A percentile compares a stretch with the other conserved stretches of the same genome.
phyloP scores from a whole-genome alignment of 2,888 invertebrate genomes.

The Sesia bembeciformis region DNA sequence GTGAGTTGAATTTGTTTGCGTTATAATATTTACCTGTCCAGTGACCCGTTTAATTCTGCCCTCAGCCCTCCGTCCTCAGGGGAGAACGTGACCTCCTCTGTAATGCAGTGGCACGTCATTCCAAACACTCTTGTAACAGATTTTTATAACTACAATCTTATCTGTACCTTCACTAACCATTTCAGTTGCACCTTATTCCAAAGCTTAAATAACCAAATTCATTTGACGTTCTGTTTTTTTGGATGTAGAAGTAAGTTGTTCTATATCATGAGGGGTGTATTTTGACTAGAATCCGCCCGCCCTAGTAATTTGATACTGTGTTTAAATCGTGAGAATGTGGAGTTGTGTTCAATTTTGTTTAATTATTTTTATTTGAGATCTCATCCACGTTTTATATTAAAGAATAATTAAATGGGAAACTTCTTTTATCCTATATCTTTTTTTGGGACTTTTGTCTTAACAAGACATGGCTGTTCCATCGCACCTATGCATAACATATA shows the following conservation, averaged over 20 bases:
- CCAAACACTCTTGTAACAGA: conserved; percentile 55
- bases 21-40: conserved; percentile 68
- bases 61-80: conserved; percentile 16
- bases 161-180: conserved; percentile 2
- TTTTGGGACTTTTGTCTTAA: too few relatives aligned
- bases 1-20: conserved; percentile 65
- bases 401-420: too few relatives aligned
- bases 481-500: too few relatives aligned
- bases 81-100: conserved; percentile 39
- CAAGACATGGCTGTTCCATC: too few relatives aligned
- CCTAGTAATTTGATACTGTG: conserved; percentile 59
- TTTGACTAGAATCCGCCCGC: conserved; percentile 28
- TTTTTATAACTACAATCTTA: conserved; percentile 38
- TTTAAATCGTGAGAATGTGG: conserved; percentile 48
- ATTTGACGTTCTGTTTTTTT: not conserved
- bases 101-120: conserved; percentile 56
- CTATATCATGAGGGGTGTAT: conserved; percentile 35
- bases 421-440: too few relatives aligned
- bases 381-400: too few relatives aligned
- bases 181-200: conserved; percentile 7
- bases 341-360: not conserved
- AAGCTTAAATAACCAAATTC: not conserved
- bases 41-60: conserved; percentile 62
- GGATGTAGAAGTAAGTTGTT: conserved; percentile 7
- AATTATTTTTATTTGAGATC: not conserved